Base-by-base conservation (phyloP, 2,888 invertebrate genomes). In the Chydorus sphaericus region DNA sequence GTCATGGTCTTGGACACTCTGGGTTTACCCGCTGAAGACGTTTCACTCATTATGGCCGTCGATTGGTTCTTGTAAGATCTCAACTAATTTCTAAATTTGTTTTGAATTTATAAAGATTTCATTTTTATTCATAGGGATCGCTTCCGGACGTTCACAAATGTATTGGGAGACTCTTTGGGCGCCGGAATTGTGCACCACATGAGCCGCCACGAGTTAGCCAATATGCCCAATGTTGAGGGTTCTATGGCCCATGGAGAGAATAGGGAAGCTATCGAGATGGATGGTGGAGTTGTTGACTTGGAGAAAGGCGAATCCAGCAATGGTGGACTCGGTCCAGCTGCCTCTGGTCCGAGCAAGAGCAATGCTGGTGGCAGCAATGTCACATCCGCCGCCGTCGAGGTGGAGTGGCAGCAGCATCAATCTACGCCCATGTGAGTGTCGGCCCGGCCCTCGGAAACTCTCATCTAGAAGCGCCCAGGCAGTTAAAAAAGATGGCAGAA, bases 1-100 rank as follows among this genome's bases (percentile, higher is more conserved):
- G 90, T 92, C 62, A 89, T 91, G 86, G 91, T 92, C 56, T 73
- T 92, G 63, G 89, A 91, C 69, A 89, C 91, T 8, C 85, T 92
- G 60, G 90, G 90, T 59, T 75, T 92, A 61, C 89, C 90, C 48
- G 85, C 88, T 0, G 85, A 89, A 68, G 90, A 91, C 69, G 88
- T 92, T 56, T 83, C 88, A 59, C 79, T 91, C 63, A 91, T 92
- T 66, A 81, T 91, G 59, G 89, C 90, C 23, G 88, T 91, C 38
- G 92, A 92, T 73, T 91, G 90, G 86, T 76, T 92, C 55, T 78
- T 92, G 91, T 90, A 73, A 81, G 85, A n/a, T n/a, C 23, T 16
- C 18, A n/a, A 5, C 26, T 23, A 14, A 16, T 20, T 11, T 8
- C 20, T n/a, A 7, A 2, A 16, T 14, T 38, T 38, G 3, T 38